Evolutionary conservation across 2,888 invertebrate species (phyloP).

Genomic region (Seira sanloemensis): DNA sequence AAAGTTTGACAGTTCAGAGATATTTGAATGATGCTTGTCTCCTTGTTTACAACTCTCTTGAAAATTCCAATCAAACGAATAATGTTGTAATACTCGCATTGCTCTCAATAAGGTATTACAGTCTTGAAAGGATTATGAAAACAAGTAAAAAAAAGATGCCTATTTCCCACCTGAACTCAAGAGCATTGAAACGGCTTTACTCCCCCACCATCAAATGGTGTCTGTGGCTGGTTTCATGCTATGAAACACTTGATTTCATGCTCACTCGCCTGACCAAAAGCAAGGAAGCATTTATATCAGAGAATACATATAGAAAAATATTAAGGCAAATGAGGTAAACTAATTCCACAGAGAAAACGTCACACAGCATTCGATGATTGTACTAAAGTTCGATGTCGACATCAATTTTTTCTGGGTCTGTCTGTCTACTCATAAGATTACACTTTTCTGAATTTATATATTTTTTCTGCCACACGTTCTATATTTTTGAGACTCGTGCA

Average conservation of each 20-base stretch:
- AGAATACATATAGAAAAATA: neutral
- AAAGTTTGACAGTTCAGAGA: too few relatives aligned
- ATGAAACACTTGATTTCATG: constrained; percentile 52
- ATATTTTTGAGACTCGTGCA: neutral
- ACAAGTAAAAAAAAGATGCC: too few relatives aligned
- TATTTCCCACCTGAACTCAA: neutral
- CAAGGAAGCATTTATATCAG: constrained; percentile 46
- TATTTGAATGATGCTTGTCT: too few relatives aligned
- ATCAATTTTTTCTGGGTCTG: constrained; percentile 17
- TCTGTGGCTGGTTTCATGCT: neutral
- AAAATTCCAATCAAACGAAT: neutral
- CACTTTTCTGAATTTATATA: neutral
- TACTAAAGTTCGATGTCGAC: constrained; percentile 14
- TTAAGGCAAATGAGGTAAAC: neutral
- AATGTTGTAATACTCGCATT: neutral
- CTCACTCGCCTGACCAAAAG: constrained; percentile 17
- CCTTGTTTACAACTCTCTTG: too few relatives aligned
- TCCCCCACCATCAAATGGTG: neutral
- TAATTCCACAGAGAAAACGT: neutral
- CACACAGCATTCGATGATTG: neutral
- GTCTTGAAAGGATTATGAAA: neutral
- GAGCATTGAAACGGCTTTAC: neutral
- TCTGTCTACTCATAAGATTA: neutral
- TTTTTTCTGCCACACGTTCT: neutral
- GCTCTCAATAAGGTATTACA: neutral